phyloP scores from a whole-genome alignment of 2,113 vertebrate species.

The Plecotus auritus region DNA sequence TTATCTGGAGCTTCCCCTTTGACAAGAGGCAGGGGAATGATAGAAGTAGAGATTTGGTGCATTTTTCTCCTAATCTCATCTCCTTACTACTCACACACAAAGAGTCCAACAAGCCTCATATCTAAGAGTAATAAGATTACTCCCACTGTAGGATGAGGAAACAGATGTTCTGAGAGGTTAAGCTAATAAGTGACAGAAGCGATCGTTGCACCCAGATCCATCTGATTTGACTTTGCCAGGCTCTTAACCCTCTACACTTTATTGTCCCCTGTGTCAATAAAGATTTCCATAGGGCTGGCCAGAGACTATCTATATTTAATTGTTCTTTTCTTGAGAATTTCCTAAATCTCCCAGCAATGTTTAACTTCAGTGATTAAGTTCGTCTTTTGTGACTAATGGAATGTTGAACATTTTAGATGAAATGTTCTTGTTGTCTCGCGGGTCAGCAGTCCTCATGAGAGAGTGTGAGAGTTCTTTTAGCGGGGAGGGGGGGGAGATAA shows the following conservation, averaged over 20 bases:
- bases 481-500: not conserved
- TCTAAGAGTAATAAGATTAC: not conserved
- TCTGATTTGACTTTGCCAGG: not conserved
- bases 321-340: not conserved
- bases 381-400: constrained; percentile 5
- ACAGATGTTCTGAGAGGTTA: not conserved
- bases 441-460: not conserved
- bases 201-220: not conserved
- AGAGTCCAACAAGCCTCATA: not conserved
- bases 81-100: not conserved
- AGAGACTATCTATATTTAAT: not conserved
- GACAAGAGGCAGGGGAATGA: not conserved
- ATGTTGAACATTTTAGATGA: not conserved
- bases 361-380: not conserved
- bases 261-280: not conserved
- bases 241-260: not conserved
- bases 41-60: not conserved
- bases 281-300: not conserved
- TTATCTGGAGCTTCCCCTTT: not conserved
- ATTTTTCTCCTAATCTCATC: not conserved
- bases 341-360: not conserved
- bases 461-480: not conserved
- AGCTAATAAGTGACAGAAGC: not conserved
- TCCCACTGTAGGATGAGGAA: not conserved
- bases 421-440: not conserved